Evolutionary conservation across 2,888 invertebrate species (phyloP), one percentile per base, ranked within the genome.

Genomic region (Microdon myrmicae): DNA sequence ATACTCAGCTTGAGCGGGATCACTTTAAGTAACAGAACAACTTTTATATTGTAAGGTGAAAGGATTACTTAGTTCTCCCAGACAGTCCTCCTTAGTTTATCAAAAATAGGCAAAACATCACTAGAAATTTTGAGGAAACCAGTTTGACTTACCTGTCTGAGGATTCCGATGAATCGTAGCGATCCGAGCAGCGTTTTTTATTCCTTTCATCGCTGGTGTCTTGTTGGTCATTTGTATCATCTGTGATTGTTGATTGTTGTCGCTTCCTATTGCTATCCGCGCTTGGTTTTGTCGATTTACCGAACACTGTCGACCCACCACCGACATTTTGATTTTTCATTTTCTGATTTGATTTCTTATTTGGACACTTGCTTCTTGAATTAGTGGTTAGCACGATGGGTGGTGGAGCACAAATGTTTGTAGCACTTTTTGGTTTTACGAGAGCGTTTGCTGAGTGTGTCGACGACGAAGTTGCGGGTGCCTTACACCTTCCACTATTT

Each of bases 121-220:
- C 6, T 8, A 22, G 8, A 22, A 7, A 8, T 7, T 7, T 7
- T 7, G 6, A 8, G 8, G 8, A 7, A 22, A 22, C 17, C 1
- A 13, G 17, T 22, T 16, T 19, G 37, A 67, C 84, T 85, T 81
- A 92, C 93, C 93, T 93, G 90, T 93, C 93, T 82, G 92, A 93
- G 76, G 92, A 92, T 83, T 93, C 93, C 75, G 92, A 92, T 81
- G 92, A 93, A 85, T 94, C 93, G 84, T 91, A 93, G 83, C 92
- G 87, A 86, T 93, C 92, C 80, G 90, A 85, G 82, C 92, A 91
- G 82, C 93, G 85, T 83, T 90, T 92, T 84, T 69, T 91, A 83
- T 89, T 90, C 80, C 88, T 85, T 77, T 86, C 87, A 72, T 86
- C 86, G 58, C 13, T 9, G 25, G 31, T 25, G 17, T 54, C 38